Base-by-base conservation (phyloP, 2,888 invertebrate species). In the Hetaerina titia region DNA sequence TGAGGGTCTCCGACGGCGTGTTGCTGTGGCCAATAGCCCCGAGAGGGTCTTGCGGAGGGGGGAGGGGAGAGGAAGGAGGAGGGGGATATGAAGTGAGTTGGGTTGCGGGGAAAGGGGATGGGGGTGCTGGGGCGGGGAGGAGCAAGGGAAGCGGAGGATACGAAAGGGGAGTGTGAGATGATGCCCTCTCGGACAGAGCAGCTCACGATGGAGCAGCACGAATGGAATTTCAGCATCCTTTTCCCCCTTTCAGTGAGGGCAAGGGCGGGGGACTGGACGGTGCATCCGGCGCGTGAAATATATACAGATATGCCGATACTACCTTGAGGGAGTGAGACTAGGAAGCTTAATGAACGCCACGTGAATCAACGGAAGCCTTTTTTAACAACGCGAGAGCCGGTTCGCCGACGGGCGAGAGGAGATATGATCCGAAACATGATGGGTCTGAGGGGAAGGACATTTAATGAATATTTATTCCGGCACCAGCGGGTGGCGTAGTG, bases 21-120 rank as follows among this genome's bases (percentile, higher is more conserved):
- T 25, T 81, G 81, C 81, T 81, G 81, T 81, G 81, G 81, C 81
- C 81, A 81, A 81, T 81, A 81, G 81, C 81, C 81, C 81, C 81
- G 25, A 81, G 81, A 81, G 81, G 25, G 25, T 31, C 81, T 81
- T 17, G 69, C 25, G 81, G 81, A 31, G 31, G 81, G 81, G n/a
- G 31, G 31, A 81, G 2, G 45, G 45, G 31, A 81, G 22, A 31
- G 31, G 81, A 31, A 81, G 31, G 81, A 1, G 31, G 60, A 7
- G 5, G 60, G 17, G 13, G 60, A 60, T 45, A 45, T 60, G 60
- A 60, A 15, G 45, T 45, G 45, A 45, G 45, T 45, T 45, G 45
- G 45, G 45, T 45, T 45, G 45, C 45, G 60, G 60, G 60, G 60
- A 60, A 60, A 60, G 6, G 31, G 15, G 81, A 81, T 7, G 81